Conservation (phyloP, 2,888 invertebrate species). For the Pristionchus fissidentatus region DNA sequence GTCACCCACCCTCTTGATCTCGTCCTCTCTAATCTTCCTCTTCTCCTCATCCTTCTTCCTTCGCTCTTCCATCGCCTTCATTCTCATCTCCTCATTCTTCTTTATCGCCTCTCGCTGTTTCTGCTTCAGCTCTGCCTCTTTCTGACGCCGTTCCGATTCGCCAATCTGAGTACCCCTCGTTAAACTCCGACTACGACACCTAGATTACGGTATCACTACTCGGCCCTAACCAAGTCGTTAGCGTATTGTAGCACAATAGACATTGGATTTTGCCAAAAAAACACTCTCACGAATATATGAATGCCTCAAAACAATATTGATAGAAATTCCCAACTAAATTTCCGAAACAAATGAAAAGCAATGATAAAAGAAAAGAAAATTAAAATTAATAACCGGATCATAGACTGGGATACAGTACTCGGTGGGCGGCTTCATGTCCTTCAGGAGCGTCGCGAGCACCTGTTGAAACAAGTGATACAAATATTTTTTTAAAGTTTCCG, state of each 20-base stretch:
- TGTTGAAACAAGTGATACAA: neutral
- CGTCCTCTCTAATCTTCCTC: conserved; percentile 19
- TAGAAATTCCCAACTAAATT: neutral
- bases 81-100: conserved; percentile 44
- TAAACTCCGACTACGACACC: too few species aligned
- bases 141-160: conserved; percentile 49
- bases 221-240: neutral
- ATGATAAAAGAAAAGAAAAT: neutral
- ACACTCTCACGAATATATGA: neutral
- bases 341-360: too few species aligned
- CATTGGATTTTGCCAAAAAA: neutral
- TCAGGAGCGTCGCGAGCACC: conserved; percentile 50
- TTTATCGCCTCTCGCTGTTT: conserved; percentile 38
- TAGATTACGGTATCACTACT: too few species aligned
- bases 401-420: conserved; percentile 60
- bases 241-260: neutral
- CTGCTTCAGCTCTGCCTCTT: conserved; percentile 32
- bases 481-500: neutral
- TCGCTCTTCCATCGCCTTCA: conserved; percentile 48
- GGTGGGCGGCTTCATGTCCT: conserved; percentile 53
- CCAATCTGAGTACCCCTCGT: conserved; percentile 44
- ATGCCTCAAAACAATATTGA: neutral
- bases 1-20: neutral
- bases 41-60: conserved; percentile 45
- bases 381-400: conserved; percentile 54